Base-by-base conservation (phyloP, 2,888 invertebrate genomes). In the Clistopyga incitator region DNA sequence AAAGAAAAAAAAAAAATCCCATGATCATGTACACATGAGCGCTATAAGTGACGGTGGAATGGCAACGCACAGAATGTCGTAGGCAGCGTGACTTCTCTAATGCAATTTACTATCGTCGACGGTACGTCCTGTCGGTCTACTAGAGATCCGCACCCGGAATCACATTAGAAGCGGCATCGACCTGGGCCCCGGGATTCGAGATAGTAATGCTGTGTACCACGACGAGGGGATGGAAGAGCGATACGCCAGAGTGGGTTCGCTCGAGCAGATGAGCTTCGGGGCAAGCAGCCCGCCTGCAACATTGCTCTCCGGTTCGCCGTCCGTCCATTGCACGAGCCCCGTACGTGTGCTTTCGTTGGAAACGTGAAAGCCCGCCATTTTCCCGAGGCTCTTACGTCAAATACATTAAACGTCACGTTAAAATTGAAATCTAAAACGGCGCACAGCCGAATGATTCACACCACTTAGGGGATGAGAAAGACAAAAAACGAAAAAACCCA, bases 141-240 rank as follows among this genome's bases (percentile, higher is more conserved):
- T 38, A 59, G 87, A 88, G 88, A 88, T 90, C 88, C 87, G 78
- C 88, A 88, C 88, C 88, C 87, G 86, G 87, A 90, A 92, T 91
- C 88, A 89, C 88, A 88, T 91, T 89, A 89, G 88, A 87, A 88
- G 82, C 42, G 23, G 68, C 38, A 61, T 72, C 81, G 68, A 81
- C 78, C 81, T 83, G 79, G 25, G 42, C 50, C 54, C 50, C 54
- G 79, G 71, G 76, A 80, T 78, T 84, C 52, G 65, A 56, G 42
- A 54, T 45, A 65, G 54, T 15, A 42, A 34, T 61, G 29, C 61
- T 23, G 56, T 34, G 56, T 10, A 25, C n/a, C 38, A 42, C 64
- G 47, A 20, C 20, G n/a, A n/a, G n/a, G 50, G 45, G 13, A 61
- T 61, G 59, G 64, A 75, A 75, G n/a, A n/a, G 34, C 52, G 65